phyloP scores from a whole-genome alignment of 2,113 vertebrate genomes.

The Salvelinus alpinus region DNA sequence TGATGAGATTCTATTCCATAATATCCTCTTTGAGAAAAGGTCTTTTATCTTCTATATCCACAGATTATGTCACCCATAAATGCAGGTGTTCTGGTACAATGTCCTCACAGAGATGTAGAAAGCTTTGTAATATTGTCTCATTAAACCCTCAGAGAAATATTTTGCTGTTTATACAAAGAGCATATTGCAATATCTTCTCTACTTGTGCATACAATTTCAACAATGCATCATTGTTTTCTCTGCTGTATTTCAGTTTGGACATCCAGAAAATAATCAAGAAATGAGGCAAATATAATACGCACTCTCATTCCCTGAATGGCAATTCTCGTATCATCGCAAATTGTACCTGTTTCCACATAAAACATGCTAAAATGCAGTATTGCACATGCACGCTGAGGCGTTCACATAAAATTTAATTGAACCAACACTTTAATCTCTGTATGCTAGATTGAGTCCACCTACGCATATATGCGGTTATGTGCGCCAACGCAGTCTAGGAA shows the following conservation, averaged over 20 bases:
- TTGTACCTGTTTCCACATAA: neutral
- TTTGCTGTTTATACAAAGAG: neutral
- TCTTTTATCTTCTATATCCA: neutral
- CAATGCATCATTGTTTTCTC: neutral
- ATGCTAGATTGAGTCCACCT: slow-evolving; percentile 9
- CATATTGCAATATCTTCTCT: slow-evolving; percentile 9
- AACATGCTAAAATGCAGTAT: neutral
- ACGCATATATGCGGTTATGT: slow-evolving; percentile 2
- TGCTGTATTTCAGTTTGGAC: neutral
- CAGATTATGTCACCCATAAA: neutral
- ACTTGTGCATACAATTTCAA: neutral
- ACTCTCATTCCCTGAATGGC: neutral
- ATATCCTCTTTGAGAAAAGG: neutral
- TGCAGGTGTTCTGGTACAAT: neutral
- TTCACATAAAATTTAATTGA: slow-evolving; percentile 2
- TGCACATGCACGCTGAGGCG: neutral
- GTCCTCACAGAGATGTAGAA: neutral
- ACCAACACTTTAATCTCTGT: slow-evolving; percentile 14
- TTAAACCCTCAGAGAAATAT: neutral
- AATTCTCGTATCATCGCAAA: slow-evolving; percentile 3
- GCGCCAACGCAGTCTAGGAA: neutral
- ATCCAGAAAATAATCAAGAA: slow-evolving; percentile 8
- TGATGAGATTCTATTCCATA: neutral
- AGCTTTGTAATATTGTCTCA: slow-evolving; percentile 6
- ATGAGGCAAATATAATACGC: slow-evolving; percentile 3